phyloP scores from a whole-genome alignment of 2,888 invertebrate genomes.

The Agapostemon virescens region DNA sequence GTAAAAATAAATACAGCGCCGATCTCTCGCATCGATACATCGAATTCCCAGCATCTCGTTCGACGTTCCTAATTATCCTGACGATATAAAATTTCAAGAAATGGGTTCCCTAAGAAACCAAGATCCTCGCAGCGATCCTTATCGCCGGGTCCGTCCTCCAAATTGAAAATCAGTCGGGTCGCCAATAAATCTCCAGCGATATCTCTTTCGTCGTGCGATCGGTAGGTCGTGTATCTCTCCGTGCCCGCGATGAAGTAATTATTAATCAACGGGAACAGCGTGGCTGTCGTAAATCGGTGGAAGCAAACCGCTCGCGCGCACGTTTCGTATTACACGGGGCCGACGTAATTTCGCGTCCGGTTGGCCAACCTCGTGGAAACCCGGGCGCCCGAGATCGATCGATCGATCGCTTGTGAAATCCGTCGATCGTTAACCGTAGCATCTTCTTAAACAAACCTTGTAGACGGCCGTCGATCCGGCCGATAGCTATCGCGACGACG shows the following conservation, averaged over 20 bases:
- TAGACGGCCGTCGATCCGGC: background rate
- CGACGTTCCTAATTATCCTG: too few relatives aligned
- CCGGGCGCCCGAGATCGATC: background rate
- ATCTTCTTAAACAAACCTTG: conserved; percentile 3
- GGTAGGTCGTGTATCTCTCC: background rate
- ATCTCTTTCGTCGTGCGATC: background rate
- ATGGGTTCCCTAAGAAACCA: background rate
- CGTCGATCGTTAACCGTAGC: conserved; percentile 1
- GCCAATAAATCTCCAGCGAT: background rate
- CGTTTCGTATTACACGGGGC: background rate
- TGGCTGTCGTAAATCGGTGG: background rate
- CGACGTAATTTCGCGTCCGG: conserved; percentile 5
- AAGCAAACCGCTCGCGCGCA: background rate
- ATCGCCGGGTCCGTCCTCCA: background rate
- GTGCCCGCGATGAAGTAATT: conserved; percentile 6
- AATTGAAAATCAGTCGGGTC: background rate
- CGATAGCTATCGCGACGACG: background rate
- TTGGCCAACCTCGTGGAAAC: conserved; percentile 10
- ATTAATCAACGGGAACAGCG: conserved; percentile 7
- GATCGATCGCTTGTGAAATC: background rate
- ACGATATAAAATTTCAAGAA: too few relatives aligned
- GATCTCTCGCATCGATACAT: too few relatives aligned
- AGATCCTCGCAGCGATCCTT: background rate
- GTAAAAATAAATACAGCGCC: too few relatives aligned
- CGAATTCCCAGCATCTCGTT: too few relatives aligned